Base-by-base conservation (phyloP, 2,797 vertebrate genomes). In the Hirundo rustica region DNA sequence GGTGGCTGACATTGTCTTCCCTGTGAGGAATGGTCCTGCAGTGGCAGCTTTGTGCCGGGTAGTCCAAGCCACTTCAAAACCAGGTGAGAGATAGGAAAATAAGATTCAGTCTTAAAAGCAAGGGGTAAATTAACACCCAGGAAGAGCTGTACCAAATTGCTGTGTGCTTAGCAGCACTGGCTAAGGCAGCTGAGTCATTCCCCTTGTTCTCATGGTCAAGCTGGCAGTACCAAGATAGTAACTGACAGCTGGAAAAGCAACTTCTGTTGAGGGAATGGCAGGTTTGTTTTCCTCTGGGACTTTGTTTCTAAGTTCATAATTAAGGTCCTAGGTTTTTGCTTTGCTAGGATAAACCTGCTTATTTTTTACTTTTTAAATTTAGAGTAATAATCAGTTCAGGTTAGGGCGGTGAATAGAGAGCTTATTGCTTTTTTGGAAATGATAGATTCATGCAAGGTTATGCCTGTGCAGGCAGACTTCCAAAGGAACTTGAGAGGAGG, bases 141-240 rank as follows among this genome's bases (percentile, higher is more conserved):
- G 76, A 71, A 44, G 67, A 73, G 10, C 48, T 60, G 48, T 51
- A 47, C 32, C 13, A 5, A 16, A 4, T 3, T 62, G 42, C 44
- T 1, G 1, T 77, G 57, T 74, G n/a, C 68, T 80, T 50, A 71
- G 79, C 64, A 64, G 76, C 50, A 7, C 26, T 47, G 32, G 2
- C 34, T 14, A 66, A 74, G 42, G 61, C 65, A 42, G 83, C 79
- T 92, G 87, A 94, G 89, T 95, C 91, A 94, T 85, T 85, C 30
- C 32, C 14, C 5, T 29, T 53, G 74, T 74, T 79, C 25, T 79
- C 47, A 3, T 3, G n/a, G 64, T 85, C 84, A 48, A 48, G 44
- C 40, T 60, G 8, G 48, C 51, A 11, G 48, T 87, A 67, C 84
- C 50, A 76, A 94, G 94, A 94, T 82, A 93, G 95, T 23, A 92